These are phyloP conservation scores for Mustela lutreola DNA, from an alignment of 2,113 vertebrate genomes.

Conservation along the genomic window DNA sequence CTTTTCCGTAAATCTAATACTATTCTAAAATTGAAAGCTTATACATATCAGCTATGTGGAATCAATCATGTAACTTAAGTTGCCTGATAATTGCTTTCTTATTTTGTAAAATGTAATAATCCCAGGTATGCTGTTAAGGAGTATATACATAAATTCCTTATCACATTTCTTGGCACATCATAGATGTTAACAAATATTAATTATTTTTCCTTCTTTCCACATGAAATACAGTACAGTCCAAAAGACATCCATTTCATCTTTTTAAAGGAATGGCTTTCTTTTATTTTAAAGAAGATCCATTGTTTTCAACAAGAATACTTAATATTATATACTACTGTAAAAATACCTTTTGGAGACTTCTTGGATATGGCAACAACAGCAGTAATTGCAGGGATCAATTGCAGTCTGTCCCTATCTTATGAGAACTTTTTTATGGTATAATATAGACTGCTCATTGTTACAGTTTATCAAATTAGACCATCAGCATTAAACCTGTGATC, in stretches of 20 bases:
- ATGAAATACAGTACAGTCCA: background rate
- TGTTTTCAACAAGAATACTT: background rate
- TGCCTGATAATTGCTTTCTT: background rate
- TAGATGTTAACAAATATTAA: background rate
- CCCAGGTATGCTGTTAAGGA: background rate
- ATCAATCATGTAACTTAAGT: background rate
- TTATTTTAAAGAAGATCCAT: background rate
- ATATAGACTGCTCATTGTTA: background rate
- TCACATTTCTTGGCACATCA: background rate
- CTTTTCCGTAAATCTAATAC: background rate
- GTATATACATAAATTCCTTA: background rate
- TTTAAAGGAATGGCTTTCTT: background rate
- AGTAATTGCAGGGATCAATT: background rate
- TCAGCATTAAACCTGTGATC: background rate
- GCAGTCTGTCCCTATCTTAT: background rate
- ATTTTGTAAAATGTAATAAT: background rate
- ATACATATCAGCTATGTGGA: background rate
- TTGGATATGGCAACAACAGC: background rate
- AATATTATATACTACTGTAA: background rate
- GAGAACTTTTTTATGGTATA: background rate
- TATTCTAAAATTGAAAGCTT: background rate
- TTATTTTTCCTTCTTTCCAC: background rate
- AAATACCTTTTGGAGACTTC: background rate
- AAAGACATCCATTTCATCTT: slow-evolving; percentile 17
- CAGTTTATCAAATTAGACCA: background rate